Base-by-base conservation (phyloP, 2,113 vertebrate genomes). In the Engystomops pustulosus region DNA sequence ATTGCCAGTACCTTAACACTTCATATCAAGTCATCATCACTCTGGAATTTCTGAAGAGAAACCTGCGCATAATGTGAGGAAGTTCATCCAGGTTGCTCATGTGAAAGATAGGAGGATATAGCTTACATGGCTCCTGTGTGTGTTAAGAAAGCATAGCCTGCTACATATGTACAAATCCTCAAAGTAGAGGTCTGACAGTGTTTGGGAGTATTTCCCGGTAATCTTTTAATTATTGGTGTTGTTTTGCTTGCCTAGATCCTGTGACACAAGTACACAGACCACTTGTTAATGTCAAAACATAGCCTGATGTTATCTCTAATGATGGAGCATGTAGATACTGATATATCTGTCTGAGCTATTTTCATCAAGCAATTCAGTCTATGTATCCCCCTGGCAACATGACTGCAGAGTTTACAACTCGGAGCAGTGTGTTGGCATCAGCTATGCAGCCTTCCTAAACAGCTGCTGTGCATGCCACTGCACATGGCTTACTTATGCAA, bases 321-420 rank as follows among this genome's bases (percentile, higher is more conserved):
- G 86, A 85, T 87, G 84, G 86, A 79, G 79, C 88, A 87, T 89
- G 89, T 87, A 88, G 81, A 91, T 91, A 90, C 88, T 86, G 90
- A 88, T 92, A 87, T 92, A 87, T 84, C 91, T 87, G 88, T 90
- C 88, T 89, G 90, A 92, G 93, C 95, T 96, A 95, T 96, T 96
- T 97, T 94, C 91, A 96, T 95, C 94, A 86, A 95, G 95, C 95
- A 94, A 95, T 96, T 93, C 92, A 88, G 92, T 93, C 93, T 93
- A 92, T 95, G 94, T 92, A 92, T 94, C 89, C 88, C 91, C 89
- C 92, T 96, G 94, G 92, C 93, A 95, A 92, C 92, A 89, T 94
- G 91, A 94, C 92, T 93, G 94, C 92, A 91, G 93, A 94, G 94
- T 95, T 95, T 91, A 93, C 93, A 94, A 92, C 92, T 94, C 94